phyloP scores from a whole-genome alignment of 2,888 invertebrate species.

The Drosophila demipolita region DNA sequence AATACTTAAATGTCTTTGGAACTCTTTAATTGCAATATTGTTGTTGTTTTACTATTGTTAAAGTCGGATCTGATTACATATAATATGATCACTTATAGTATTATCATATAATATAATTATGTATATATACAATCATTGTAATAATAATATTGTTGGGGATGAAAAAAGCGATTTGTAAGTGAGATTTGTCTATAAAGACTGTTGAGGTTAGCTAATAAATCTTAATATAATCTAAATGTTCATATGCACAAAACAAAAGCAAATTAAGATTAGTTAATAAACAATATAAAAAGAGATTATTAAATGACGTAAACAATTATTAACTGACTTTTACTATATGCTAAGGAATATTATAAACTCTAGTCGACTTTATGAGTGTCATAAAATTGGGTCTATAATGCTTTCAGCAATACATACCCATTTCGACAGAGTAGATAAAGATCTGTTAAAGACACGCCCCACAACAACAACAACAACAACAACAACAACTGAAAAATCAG shows the following conservation, averaged over 20 bases:
- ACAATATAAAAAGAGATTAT: not conserved
- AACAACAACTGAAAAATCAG: constrained; percentile 3
- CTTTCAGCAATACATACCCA: constrained; percentile 25
- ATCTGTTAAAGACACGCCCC: constrained; percentile 53
- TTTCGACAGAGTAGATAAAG: constrained; percentile 51
- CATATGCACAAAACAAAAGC: not conserved
- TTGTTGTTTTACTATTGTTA: not conserved
- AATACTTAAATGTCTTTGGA: not conserved
- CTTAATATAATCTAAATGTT: not conserved
- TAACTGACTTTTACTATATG: not conserved
- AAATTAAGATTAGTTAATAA: not conserved
- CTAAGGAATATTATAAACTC: not conserved
- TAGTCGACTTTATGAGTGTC: constrained; percentile 29
- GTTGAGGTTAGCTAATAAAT: not conserved
- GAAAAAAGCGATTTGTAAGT: not conserved
- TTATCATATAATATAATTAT: not conserved
- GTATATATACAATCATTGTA: not conserved
- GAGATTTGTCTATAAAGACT: not conserved
- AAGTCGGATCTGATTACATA: not conserved
- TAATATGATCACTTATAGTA: not conserved
- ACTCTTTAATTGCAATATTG: not conserved
- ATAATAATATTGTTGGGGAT: not conserved
- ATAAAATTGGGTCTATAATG: constrained; percentile 43
- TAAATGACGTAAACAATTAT: not conserved
- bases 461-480: constrained; percentile 12